Evolutionary conservation across 2,113 vertebrate species (phyloP).

Genomic region (Percina caprodes): DNA sequence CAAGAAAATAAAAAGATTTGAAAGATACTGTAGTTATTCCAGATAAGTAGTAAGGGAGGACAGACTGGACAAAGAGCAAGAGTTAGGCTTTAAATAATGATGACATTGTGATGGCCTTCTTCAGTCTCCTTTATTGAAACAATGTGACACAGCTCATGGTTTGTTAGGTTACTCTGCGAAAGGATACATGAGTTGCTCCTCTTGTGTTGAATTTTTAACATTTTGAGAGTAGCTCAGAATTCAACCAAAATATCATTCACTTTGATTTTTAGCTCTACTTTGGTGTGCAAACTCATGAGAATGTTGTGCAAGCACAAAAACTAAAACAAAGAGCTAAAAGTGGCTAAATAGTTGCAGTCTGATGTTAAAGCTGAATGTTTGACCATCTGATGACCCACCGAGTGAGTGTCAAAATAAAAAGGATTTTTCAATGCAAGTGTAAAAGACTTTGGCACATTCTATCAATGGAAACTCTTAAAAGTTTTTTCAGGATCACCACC

Average conservation of each 20-base stretch:
- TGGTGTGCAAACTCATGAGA: not conserved
- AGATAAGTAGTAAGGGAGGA: too few relatives aligned
- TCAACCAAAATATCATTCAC: not conserved
- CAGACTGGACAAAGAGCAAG: too few relatives aligned
- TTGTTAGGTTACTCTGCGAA: not conserved
- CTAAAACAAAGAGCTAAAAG: not conserved
- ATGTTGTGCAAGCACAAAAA: not conserved
- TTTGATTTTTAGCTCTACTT: not conserved
- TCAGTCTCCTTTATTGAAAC: not conserved
- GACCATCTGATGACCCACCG: not conserved
- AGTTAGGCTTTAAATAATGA: not conserved
- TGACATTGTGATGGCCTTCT: conserved; percentile 4
- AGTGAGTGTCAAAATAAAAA: not conserved
- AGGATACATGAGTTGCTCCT: not conserved
- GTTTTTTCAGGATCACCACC: not conserved
- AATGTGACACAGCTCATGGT: not conserved
- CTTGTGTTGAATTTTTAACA: not conserved
- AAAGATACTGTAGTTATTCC: too few relatives aligned
- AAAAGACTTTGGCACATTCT: not conserved
- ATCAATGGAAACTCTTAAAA: not conserved
- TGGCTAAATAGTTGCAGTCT: not conserved
- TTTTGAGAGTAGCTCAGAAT: not conserved
- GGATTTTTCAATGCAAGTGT: not conserved
- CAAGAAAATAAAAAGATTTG: too few relatives aligned
- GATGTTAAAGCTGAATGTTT: not conserved